phyloP scores from a whole-genome alignment of 2,113 vertebrate species.

The Ahaetulla prasina region DNA sequence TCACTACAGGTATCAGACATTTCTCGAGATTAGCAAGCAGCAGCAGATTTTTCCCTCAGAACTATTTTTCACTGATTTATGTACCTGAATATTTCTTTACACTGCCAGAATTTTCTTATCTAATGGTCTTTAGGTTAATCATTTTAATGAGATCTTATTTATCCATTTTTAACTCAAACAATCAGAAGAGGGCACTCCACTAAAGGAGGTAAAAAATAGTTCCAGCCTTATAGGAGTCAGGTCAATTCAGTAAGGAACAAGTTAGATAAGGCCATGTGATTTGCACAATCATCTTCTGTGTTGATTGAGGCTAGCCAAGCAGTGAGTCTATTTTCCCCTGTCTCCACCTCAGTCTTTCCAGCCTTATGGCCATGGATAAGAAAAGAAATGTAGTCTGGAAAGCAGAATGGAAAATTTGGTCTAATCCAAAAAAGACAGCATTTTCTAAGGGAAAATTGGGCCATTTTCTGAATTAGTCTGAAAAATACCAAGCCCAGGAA shows the following conservation, averaged over 20 bases:
- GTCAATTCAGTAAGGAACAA: background rate
- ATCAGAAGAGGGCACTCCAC: background rate
- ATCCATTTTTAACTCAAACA: background rate
- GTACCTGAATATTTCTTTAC: background rate
- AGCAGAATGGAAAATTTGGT: background rate
- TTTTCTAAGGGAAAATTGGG: background rate
- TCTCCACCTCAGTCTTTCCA: background rate
- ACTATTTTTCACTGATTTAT: background rate
- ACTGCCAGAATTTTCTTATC: background rate
- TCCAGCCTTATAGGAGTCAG: background rate
- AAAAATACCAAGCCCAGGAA: background rate
- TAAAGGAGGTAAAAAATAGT: background rate
- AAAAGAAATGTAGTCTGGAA: background rate
- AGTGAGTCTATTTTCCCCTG: background rate
- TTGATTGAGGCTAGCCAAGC: background rate
- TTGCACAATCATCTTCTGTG: background rate
- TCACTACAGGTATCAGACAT: background rate
- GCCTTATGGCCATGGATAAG: background rate
- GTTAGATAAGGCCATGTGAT: background rate
- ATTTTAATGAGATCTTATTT: background rate
- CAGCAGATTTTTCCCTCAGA: background rate
- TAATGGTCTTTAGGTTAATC: background rate
- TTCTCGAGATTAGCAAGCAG: background rate
- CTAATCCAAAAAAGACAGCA: background rate
- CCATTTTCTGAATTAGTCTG: background rate